A percentile compares a stretch with the other conserved stretches of the same genome.
These are phyloP conservation scores for Phrynocephalus forsythii DNA, from an alignment of 2,797 vertebrate species.

Conservation along the genomic window DNA sequence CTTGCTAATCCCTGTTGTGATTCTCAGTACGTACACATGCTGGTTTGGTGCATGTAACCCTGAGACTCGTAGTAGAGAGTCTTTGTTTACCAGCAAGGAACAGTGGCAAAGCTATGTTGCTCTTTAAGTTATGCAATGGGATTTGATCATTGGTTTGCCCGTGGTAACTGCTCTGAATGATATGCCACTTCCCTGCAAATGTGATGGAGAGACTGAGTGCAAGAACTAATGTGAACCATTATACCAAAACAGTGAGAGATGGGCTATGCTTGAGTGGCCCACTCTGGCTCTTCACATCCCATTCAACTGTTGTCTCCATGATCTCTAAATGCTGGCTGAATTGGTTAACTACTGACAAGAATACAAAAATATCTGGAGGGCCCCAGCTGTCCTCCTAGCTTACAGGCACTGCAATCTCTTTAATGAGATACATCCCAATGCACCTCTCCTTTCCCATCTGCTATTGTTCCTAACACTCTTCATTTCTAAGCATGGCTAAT, in stretches of 20 bases:
- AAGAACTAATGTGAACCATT: background rate
- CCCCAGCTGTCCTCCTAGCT: background rate
- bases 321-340: background rate
- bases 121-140: too few relatives aligned
- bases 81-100: too few relatives aligned
- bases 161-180: background rate
- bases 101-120: too few relatives aligned
- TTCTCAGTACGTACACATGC: too few relatives aligned
- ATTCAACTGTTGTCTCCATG: background rate
- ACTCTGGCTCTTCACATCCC: background rate
- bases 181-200: background rate
- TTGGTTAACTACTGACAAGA: background rate
- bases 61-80: too few relatives aligned
- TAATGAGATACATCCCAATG: background rate
- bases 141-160: background rate
- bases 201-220: background rate
- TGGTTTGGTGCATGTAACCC: too few relatives aligned
- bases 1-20: too few relatives aligned
- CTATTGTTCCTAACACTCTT: background rate
- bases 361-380: background rate
- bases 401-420: background rate
- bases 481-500: background rate
- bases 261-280: background rate
- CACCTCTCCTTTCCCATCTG: background rate
- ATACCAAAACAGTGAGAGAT: background rate